Evolutionary conservation across 2,113 vertebrate genomes (phyloP), one percentile per base, ranked within the genome.

Genomic region (Uropsilus gracilis): DNA sequence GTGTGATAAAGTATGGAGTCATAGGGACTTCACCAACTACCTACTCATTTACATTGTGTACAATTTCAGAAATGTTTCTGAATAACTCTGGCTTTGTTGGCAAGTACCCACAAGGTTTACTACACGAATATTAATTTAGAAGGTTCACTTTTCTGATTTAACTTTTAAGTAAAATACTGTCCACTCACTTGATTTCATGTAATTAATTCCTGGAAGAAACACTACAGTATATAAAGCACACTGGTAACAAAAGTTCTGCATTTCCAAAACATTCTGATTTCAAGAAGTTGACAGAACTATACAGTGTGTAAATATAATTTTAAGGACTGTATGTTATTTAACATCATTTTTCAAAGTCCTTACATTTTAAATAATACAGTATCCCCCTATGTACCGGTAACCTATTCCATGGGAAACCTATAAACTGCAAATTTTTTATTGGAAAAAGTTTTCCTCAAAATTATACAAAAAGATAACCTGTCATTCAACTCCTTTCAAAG

Each of bases 361-460:
- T 53, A 44, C 10, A 80, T n/a, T 68, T 95, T 66, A 73, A 90
- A 89, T 71, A 94, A 75, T 30, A 75, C 5, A 88, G 4, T 87
- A 71, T 63, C 11, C 72, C 85, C 8, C 32, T 32, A 37, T 71
- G 7, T n/a, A 46, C 17, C 39, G 75, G 28, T 68, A 53, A 86
- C 14, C 28, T 87, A 83, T 71, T 61, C 72, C 48, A 78, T 2
- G 69, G 28, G 80, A 86, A 89, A 68, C 6, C 30, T 87, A 9
- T 75, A 28, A 84, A 83, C 24, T 68, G 0, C 1, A 63, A 32
- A 11, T 42, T 63, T 73, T 37, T 87, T 37, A 86, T 3, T 66
- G 32, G 14, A 39, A 94, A 94, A 94, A 94, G 57, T 42, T 93
- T 63, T 89, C 32, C n/a, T 64, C 71, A 78, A 75, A 87, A 17